Evolutionary conservation across 2,888 invertebrate genomes (phyloP), one percentile per base, ranked within the genome.

Genomic region (Apoda limacodes): DNA sequence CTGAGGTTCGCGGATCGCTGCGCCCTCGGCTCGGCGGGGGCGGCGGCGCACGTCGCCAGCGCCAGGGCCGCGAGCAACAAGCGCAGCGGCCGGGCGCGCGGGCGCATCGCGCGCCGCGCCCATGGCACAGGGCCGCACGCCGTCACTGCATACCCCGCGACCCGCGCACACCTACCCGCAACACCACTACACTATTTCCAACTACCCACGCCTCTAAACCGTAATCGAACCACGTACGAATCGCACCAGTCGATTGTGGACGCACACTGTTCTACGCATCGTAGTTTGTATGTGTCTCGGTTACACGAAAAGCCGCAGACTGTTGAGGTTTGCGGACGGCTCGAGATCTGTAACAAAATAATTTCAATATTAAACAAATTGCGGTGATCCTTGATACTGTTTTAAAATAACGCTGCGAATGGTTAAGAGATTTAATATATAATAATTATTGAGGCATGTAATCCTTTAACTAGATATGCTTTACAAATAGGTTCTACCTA

Each of bases 1-100:
- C 90, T 89, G 60, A 91, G 83, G 80, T 89, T 89, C 55, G 91
- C 89, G 59, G 89, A 89, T 61, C 92, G 87, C 74, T 90, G 87
- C 67, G 86, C 86, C 64, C 88, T 85, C 64, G 76, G 66, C 64
- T 71, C 83, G 50, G 80, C 78, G 55, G 74, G 76, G 62, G 80
- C 80, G 67, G 72, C 71, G 45, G 76, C 69, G 9, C 25, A 11
- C 28, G 33, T 29, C 5, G 5, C 43, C 49, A 74, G 68, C 65
- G 81, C 81, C 72, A 82, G 68, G 71, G 82, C 82, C 55, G 75
- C 75, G 42, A 75, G 56, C 60, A 76, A 80, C 76, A 82, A 71
- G 69, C 72, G 70, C 74, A 72, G 69, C 60, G 72, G 71, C 70
- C 72, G 70, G 71, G 72, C 63, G 71, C 74, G 74, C 72, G 62